Percentiles rank a stretch among this genome's conserved stretches.
Conservation (phyloP, 2,797 vertebrate genomes). For the Falco cherrug region DNA sequence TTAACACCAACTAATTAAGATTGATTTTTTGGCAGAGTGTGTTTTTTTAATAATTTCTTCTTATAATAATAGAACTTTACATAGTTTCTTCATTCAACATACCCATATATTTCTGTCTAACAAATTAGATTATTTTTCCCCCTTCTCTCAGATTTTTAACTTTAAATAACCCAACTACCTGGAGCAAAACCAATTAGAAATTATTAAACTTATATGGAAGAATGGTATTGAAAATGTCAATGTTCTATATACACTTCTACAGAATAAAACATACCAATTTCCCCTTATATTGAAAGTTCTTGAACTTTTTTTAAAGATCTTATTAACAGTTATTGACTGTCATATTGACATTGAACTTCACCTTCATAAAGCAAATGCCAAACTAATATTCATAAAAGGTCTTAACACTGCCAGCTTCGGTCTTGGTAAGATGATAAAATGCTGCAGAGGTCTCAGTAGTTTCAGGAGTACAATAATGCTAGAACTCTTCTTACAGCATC, state of each 20-base stretch:
- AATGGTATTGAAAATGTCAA: background rate
- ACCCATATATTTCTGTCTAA: background rate
- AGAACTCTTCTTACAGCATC: background rate
- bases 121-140: background rate
- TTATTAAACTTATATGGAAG: background rate
- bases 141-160: fast-evolving
- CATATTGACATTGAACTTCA: background rate
- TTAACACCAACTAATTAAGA: background rate
- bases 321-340: background rate
- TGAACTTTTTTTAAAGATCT: background rate
- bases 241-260: background rate
- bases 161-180: fast-evolving
- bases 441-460: background rate
- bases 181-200: background rate
- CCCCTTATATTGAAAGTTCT: background rate
- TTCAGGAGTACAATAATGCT: background rate
- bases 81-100: background rate
- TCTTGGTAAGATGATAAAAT: background rate
- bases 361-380: background rate
- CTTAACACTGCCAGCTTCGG: background rate
- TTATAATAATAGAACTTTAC: background rate
- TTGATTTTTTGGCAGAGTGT: background rate
- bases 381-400: background rate
- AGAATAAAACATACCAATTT: background rate
- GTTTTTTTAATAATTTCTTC: fast-evolving